A percentile compares a stretch with the other conserved stretches of the same genome.
Evolutionary conservation across 2,797 vertebrate genomes (phyloP).

Genomic region (Mormyrops boulengeri): DNA sequence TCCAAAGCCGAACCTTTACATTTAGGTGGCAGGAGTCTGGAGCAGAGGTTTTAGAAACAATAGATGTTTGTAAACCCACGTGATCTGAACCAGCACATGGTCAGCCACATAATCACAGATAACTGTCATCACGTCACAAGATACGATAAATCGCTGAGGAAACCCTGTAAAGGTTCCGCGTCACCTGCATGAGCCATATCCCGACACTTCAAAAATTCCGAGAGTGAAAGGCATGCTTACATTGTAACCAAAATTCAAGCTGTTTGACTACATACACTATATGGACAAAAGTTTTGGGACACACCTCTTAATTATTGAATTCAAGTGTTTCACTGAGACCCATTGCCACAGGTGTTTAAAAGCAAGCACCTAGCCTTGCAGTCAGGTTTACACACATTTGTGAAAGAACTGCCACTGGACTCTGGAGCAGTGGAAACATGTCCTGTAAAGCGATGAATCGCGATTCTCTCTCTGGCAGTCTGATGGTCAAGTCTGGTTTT

Average conservation of each 20-base stretch:
- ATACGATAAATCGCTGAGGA: slow-evolving; percentile 31
- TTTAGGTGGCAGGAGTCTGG: background rate
- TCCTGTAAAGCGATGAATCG: background rate
- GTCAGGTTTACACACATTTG: background rate
- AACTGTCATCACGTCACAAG: slow-evolving; percentile 28
- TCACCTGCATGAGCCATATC: background rate
- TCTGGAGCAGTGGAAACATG: background rate
- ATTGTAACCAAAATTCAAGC: background rate
- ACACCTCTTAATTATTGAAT: background rate
- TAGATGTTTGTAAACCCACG: too few relatives aligned
- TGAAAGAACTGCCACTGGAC: background rate
- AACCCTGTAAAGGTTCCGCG: slow-evolving; percentile 19
- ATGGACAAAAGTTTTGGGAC: background rate
- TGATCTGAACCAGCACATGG: background rate
- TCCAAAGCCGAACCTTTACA: background rate
- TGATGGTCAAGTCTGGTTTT: background rate
- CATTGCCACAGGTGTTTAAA: background rate
- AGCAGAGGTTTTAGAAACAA: background rate
- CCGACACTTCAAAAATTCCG: background rate
- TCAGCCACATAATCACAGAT: slow-evolving; percentile 23
- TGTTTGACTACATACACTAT: background rate
- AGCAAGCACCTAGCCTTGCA: background rate
- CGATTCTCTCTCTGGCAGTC: background rate
- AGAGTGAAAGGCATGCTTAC: background rate
- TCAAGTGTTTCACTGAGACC: background rate